Base-by-base conservation (phyloP, 37 sponge, comb jelly and placozoan genomes). In the Spongilla lacustris region DNA sequence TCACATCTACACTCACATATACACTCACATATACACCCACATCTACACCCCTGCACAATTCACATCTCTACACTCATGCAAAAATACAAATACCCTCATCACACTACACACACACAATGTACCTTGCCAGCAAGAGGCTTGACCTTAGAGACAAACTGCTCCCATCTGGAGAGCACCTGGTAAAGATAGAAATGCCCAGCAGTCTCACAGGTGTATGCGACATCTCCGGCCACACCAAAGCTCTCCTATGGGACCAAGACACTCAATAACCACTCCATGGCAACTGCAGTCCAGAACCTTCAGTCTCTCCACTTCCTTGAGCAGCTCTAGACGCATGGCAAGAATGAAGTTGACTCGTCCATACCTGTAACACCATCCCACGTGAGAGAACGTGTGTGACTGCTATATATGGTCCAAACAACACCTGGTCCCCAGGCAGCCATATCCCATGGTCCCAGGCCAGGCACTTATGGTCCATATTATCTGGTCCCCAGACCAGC, bases 321-420 rank as follows among this genome's bases (percentile, higher is more conserved):
- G 88, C 48, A 99, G 91, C 77, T 97, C 92, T 87, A 97, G 84
- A 36, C 99, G 50, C 82, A 95, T 90, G 21, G 90, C 90, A 17
- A 99, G 92, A 50, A 99, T 99, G 95, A 94, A 97, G 92, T 99
- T 99, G 19, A 99, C 99, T 71, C 99, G 85, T 41, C 99, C 99
- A 84, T 94, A 98, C 73, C 97, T 92, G 58, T 8, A 58, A 17
- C 58, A 58, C 14, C 21, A 58, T 1, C 14, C 58, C 26, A 31
- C 0, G 58, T 34, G 32, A 85, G 10, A 23, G 31, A 23, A 35
- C 19, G 35, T 29, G 32, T 36, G 46, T 36, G 26, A 1, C 22
- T 38, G 77, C 13, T 6, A 24, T 33, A 9, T n/a, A n/a, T n/a
- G n/a, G n/a, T n/a, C n/a, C n/a, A n/a, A n/a, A n/a, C n/a, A n/a